Percentiles rank a stretch among this genome's conserved stretches.
Evolutionary conservation across 2,797 vertebrate species (phyloP).

Genomic region (Salmo trutta): DNA sequence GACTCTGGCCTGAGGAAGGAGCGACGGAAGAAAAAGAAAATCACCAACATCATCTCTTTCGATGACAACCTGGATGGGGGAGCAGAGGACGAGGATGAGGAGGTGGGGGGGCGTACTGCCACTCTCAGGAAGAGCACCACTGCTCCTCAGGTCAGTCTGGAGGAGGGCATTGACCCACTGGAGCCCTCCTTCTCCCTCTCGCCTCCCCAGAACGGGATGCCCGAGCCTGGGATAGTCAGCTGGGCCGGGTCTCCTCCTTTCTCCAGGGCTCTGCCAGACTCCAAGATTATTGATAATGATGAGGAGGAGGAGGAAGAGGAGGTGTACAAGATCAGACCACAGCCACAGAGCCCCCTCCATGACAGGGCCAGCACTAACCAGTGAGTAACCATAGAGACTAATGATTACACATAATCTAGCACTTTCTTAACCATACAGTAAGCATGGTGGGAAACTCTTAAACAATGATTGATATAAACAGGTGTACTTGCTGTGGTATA

Average conservation of each 20-base stretch:
- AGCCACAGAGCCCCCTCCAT: slow-evolving; percentile 36
- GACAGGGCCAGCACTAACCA: slow-evolving; percentile 61
- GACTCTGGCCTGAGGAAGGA: slow-evolving; percentile 89
- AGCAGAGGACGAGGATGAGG: slow-evolving; percentile 78
- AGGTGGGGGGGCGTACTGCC: slow-evolving; percentile 58
- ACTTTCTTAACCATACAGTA: not conserved
- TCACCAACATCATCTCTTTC: slow-evolving; percentile 97
- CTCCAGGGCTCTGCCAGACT: slow-evolving; percentile 53
- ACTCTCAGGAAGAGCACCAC: slow-evolving; percentile 67
- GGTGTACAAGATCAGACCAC: slow-evolving; percentile 68
- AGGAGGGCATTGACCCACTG: slow-evolving; percentile 80
- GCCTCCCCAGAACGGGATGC: slow-evolving; percentile 66
- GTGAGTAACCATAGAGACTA: slow-evolving; percentile 61
- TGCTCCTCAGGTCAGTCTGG: slow-evolving; percentile 77
- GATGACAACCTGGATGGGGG: slow-evolving; percentile 86
- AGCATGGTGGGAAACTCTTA: not conserved
- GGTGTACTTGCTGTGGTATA: not conserved
- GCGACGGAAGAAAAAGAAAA: slow-evolving; percentile 91
- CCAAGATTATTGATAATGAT: slow-evolving; percentile 73
- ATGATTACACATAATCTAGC: not conserved
- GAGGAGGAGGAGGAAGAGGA: slow-evolving; percentile 73
- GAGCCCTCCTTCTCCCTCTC: slow-evolving; percentile 42
- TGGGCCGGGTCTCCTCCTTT: slow-evolving; percentile 70
- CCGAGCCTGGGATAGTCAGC: slow-evolving; percentile 56
- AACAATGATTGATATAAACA: not conserved